These are phyloP conservation scores for Bemisia tabaci DNA, from an alignment of 1,140 invertebrate genomes.

Conservation along the genomic window DNA sequence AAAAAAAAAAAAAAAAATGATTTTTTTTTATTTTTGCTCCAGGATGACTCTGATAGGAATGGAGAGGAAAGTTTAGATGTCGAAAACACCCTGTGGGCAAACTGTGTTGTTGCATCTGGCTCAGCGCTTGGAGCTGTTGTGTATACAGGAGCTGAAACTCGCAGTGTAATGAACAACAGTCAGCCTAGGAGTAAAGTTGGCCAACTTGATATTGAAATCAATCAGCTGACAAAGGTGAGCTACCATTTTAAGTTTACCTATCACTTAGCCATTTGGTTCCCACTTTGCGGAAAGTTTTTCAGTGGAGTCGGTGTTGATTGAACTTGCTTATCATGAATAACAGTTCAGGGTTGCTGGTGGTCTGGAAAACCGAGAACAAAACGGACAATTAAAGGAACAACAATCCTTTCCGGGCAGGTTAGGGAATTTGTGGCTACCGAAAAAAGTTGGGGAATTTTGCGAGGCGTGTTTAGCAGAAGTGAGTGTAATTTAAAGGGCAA, in stretches of 20 bases:
- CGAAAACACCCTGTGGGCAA: constrained; percentile 97
- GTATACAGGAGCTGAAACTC: constrained; percentile 91
- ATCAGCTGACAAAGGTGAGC: constrained; percentile 76
- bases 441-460: no score
- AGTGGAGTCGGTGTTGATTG: no score
- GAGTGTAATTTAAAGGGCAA: no score
- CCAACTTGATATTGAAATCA: constrained; percentile 87
- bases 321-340: no score
- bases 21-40: constrained; percentile 29
- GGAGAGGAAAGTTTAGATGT: constrained; percentile 72
- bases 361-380: no score
- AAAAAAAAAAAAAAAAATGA: no score
- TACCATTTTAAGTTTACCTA: background rate
- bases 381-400: no score
- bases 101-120: constrained; percentile 94
- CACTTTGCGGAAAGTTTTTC: constrained; percentile 4
- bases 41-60: constrained; percentile 36
- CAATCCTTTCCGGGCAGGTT: no score
- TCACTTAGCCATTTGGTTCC: background rate
- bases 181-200: constrained; percentile 89
- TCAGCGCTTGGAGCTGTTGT: constrained; percentile 88
- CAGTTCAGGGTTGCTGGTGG: no score
- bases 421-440: no score
- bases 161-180: constrained; percentile 97
- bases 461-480: no score